phyloP scores from a whole-genome alignment of 2,113 vertebrate genomes.

The Pseudorectes ferrugineus region DNA sequence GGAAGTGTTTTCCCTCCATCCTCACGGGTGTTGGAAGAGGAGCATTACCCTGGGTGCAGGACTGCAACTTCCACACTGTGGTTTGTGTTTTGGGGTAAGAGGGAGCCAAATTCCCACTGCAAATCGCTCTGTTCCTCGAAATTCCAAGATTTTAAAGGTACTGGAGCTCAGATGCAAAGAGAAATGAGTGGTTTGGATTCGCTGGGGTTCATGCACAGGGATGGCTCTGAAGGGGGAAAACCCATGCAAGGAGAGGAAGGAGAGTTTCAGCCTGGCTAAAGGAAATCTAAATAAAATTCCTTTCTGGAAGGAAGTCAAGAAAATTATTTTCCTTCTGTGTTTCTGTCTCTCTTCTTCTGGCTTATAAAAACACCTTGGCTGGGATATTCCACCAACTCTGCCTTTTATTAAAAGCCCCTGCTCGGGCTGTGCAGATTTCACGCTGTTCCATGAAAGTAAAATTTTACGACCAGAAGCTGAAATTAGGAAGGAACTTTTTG shows the following conservation, averaged over 20 bases:
- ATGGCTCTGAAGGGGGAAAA: background rate
- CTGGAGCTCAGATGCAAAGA: background rate
- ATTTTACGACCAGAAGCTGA: constrained; percentile 58
- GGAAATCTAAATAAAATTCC: constrained; percentile 22
- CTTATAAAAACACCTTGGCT: constrained; percentile 60
- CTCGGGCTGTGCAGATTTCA: constrained; percentile 16
- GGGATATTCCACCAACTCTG: background rate
- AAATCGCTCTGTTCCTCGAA: fast-evolving
- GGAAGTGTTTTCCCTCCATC: background rate
- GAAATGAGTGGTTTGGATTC: background rate
- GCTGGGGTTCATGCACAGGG: background rate
- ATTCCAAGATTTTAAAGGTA: background rate
- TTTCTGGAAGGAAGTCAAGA: constrained; percentile 55
- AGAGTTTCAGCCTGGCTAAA: background rate
- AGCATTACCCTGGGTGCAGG: background rate
- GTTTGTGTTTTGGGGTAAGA: background rate
- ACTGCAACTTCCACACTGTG: background rate
- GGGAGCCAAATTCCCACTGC: background rate
- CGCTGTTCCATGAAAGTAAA: constrained; percentile 52
- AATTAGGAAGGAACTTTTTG: constrained; percentile 17
- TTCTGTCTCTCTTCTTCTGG: constrained; percentile 53
- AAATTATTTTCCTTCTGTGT: constrained; percentile 57
- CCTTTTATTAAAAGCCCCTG: constrained; percentile 35
- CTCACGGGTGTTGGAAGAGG: fast-evolving
- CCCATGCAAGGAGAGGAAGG: background rate